Evolutionary conservation across 2,888 invertebrate genomes (phyloP).

Genomic region (Nezara viridula): DNA sequence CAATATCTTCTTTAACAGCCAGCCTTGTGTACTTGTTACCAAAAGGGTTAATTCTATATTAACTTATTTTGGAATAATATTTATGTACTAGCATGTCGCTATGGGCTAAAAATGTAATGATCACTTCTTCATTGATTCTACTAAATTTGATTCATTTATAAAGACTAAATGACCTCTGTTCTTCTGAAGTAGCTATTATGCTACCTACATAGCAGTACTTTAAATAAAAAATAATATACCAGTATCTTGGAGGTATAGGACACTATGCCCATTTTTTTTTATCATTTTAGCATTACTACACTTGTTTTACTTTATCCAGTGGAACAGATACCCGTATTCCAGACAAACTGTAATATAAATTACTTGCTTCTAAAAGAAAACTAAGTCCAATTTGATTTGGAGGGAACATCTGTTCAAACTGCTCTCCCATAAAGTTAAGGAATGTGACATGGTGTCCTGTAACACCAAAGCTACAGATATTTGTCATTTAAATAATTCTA

Average conservation of each 20-base stretch:
- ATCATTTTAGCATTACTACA: too few species aligned
- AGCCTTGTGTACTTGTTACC: neutral
- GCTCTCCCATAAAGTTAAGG: too few species aligned
- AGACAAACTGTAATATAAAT: too few species aligned
- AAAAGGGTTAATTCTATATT: neutral
- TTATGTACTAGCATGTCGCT: neutral
- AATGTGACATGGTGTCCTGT: too few species aligned
- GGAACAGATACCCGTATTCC: too few species aligned
- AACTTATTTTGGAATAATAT: neutral
- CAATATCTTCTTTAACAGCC: conserved; percentile 15
- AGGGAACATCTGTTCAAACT: too few species aligned
- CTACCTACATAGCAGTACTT: neutral
- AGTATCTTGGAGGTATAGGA: too few species aligned
- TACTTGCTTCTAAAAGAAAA: too few species aligned
- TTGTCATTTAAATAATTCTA: neutral
- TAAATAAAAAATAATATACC: neutral
- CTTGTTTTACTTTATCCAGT: too few species aligned
- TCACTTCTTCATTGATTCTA: neutral
- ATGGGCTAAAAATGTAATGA: neutral
- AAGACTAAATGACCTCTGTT: neutral
- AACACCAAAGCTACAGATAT: neutral
- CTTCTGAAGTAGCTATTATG: neutral
- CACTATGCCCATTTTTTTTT: too few species aligned
- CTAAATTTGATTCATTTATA: neutral
- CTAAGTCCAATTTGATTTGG: too few species aligned